Percentiles rank a stretch among this genome's conserved stretches.
Conservation (phyloP, 2,888 invertebrate genomes). For the Corbicula japonica region DNA sequence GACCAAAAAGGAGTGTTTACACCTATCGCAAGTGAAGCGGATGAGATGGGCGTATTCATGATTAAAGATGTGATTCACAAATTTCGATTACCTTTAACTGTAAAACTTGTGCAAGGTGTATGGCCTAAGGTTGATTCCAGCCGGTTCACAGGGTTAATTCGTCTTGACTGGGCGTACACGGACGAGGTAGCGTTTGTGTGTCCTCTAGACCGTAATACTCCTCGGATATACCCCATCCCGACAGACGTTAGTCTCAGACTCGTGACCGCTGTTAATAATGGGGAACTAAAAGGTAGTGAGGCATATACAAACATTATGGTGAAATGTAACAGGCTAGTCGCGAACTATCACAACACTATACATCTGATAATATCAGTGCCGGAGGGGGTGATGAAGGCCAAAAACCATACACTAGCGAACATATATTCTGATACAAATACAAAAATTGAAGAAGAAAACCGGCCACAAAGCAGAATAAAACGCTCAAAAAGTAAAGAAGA, state of each 20-base stretch:
- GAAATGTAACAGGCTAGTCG: constrained; percentile 82
- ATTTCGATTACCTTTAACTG: constrained; percentile 96
- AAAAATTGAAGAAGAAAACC: no score
- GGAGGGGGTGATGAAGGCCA: constrained; percentile 74
- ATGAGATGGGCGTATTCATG: constrained; percentile 97
- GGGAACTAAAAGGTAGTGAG: constrained; percentile 73
- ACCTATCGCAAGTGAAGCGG: constrained; percentile 96
- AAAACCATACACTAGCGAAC: constrained; percentile 72
- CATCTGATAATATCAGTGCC: constrained; percentile 83
- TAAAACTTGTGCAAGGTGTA: constrained; percentile 95
- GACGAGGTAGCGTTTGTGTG: constrained; percentile 85
- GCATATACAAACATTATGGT: constrained; percentile 73
- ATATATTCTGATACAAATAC: constrained; percentile 68
- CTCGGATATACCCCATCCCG: constrained; percentile 92
- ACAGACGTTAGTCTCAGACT: constrained; percentile 95
- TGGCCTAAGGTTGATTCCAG: constrained; percentile 90
- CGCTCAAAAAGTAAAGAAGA: constrained; percentile 90
- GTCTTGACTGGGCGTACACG: constrained; percentile 83
- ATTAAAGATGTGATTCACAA: constrained; percentile 93
- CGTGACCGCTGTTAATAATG: constrained; percentile 88
- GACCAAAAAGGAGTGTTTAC: constrained; percentile 97
- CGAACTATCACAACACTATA: constrained; percentile 85
- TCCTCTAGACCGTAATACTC: constrained; percentile 80
- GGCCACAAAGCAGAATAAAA: no score
- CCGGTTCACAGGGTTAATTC: constrained; percentile 82